Percentiles rank a stretch among this genome's conserved stretches.
These are phyloP conservation scores for Phoebastria nigripes DNA, from an alignment of 2,797 vertebrate genomes.

Conservation along the genomic window DNA sequence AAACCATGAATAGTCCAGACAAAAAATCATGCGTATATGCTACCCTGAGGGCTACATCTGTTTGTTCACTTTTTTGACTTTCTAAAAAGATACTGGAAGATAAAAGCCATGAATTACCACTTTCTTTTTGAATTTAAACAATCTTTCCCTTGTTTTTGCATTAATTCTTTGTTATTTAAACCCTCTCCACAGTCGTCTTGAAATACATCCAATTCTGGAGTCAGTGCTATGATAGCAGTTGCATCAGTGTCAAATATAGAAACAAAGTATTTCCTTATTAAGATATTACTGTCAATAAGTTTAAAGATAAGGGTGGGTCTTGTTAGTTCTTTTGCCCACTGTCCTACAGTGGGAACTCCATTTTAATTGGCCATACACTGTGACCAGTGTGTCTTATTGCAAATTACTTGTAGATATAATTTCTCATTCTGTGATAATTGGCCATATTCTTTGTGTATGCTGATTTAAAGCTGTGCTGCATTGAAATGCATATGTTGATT, in stretches of 20 bases:
- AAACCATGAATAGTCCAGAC: background rate
- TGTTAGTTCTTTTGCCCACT: background rate
- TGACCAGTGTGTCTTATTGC: background rate
- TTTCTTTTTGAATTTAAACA: background rate
- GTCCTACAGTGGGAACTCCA: background rate
- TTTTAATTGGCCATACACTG: background rate
- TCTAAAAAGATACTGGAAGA: background rate
- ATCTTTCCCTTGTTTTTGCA: fast-evolving
- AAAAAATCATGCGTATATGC: background rate
- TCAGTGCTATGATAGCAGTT: background rate
- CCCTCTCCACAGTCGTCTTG: background rate
- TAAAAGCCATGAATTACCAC: background rate
- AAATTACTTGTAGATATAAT: background rate
- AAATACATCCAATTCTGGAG: background rate
- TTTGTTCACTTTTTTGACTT: background rate
- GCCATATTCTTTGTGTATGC: background rate
- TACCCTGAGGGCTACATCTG: background rate
- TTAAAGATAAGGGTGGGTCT: background rate
- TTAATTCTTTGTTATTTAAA: background rate
- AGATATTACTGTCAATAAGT: background rate
- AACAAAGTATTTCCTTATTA: background rate
- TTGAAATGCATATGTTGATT: background rate
- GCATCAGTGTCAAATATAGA: background rate
- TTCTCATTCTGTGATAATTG: background rate
- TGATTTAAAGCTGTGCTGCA: background rate